phyloP scores from a whole-genome alignment of 2,113 vertebrate genomes.

The Nicator chloris region DNA sequence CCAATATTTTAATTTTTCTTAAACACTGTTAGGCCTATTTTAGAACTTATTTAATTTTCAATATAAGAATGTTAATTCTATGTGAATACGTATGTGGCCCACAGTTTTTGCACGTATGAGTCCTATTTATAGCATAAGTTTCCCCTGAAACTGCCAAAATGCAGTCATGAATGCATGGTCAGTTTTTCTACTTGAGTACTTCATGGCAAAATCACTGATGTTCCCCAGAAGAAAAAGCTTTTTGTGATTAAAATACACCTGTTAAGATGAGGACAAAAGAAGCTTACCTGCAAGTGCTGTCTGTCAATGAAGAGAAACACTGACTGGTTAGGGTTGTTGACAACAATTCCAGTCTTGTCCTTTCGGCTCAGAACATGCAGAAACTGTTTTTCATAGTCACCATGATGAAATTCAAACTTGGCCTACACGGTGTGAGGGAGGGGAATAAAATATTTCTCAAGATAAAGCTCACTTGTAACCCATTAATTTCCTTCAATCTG shows the following conservation, averaged over 20 bases:
- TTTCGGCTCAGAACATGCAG: slow-evolving; percentile 96
- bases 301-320: slow-evolving; percentile 98
- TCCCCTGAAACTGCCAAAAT: not conserved
- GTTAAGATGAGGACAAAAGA: not conserved
- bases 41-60: not conserved
- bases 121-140: not conserved
- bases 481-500: not conserved
- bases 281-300: slow-evolving; percentile 94
- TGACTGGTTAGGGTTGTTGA: slow-evolving; percentile 92
- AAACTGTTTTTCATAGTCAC: slow-evolving; percentile 99
- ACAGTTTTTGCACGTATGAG: fast-evolving
- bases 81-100: not conserved
- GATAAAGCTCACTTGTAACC: not conserved
- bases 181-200: not conserved
- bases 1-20: not conserved
- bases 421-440: slow-evolving; percentile 72
- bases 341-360: slow-evolving; percentile 97
- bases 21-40: not conserved
- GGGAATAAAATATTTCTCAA: not conserved
- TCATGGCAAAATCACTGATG: not conserved
- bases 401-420: slow-evolving; percentile 99
- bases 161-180: not conserved
- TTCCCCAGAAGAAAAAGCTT: not conserved
- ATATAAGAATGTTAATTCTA: not conserved
- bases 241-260: not conserved